Conservation (phyloP, 2,113 vertebrate genomes). For the Bujurquina vittata region DNA sequence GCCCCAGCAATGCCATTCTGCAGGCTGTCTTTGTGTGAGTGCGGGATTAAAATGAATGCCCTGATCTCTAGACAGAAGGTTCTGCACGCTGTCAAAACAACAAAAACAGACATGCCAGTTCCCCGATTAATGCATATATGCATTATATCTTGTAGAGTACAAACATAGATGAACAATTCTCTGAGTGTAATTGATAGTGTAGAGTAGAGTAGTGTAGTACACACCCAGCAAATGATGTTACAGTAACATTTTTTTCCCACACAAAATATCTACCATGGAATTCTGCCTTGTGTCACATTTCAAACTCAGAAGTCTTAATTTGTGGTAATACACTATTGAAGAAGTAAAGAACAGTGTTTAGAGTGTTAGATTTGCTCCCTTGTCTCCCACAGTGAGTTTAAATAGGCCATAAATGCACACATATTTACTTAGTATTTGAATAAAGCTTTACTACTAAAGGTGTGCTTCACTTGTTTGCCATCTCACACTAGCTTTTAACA, state of each 20-base stretch:
- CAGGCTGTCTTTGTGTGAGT: not conserved
- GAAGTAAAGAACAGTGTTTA: not conserved
- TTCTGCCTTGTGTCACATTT: conserved; percentile 3
- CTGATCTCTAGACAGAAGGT: conserved; percentile 7
- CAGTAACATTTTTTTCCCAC: not conserved
- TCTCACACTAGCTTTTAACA: not conserved
- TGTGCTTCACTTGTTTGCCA: not conserved
- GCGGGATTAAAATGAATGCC: not conserved
- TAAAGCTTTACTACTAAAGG: not conserved
- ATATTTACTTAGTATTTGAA: not conserved
- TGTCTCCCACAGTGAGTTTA: not conserved
- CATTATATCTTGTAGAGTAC: not conserved
- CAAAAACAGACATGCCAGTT: not conserved
- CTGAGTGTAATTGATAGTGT: not conserved
- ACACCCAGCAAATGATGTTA: not conserved
- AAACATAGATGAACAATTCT: not conserved
- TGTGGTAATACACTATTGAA: not conserved
- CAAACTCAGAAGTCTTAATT: not conserved
- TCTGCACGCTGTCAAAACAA: not conserved
- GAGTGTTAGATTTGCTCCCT: not conserved
- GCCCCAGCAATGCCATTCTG: not conserved
- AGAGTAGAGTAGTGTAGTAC: not conserved
- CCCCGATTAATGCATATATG: not conserved
- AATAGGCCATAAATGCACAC: not conserved
- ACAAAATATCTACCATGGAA: not conserved